These are phyloP conservation scores for Bryconaethiops microstoma DNA, from an alignment of 2,797 vertebrate species.

Conservation along the genomic window DNA sequence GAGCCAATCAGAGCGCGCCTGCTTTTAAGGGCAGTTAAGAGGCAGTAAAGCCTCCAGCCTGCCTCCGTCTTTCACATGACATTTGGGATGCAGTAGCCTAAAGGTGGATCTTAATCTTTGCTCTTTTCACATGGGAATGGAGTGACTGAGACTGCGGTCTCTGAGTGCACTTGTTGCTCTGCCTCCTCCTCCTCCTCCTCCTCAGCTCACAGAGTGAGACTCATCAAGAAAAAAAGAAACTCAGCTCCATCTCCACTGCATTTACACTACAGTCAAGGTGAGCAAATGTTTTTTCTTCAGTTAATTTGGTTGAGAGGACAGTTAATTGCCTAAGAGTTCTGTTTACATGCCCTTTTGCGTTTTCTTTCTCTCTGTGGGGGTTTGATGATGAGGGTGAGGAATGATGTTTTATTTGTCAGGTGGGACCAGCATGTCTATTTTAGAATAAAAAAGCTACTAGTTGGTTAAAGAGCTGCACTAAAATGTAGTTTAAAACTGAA, in stretches of 20 bases:
- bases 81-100: conserved; percentile 20
- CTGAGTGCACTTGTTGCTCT: conserved; percentile 80
- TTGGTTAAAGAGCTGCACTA: no score
- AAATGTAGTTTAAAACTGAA: no score
- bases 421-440: neutral
- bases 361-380: neutral
- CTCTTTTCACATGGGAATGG: conserved; percentile 48
- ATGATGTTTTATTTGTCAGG: neutral
- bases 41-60: conserved; percentile 40
- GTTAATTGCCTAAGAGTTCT: neutral
- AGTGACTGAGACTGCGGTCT: conserved; percentile 50
- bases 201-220: conserved; percentile 60
- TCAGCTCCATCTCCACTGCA: conserved; percentile 21
- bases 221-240: conserved; percentile 53
- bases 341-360: neutral
- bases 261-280: conserved; percentile 67
- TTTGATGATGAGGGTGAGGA: neutral
- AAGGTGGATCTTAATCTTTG: conserved; percentile 24
- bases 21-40: conserved; percentile 73
- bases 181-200: conserved; percentile 51
- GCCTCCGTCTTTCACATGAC: conserved; percentile 26
- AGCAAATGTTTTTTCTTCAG: neutral
- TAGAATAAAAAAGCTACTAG: neutral
- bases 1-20: conserved; percentile 78
- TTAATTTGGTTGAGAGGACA: neutral